Evolutionary conservation across 2,113 vertebrate species (phyloP), one percentile per base, ranked within the genome.

Genomic region (Cyrtonyx montezumae): DNA sequence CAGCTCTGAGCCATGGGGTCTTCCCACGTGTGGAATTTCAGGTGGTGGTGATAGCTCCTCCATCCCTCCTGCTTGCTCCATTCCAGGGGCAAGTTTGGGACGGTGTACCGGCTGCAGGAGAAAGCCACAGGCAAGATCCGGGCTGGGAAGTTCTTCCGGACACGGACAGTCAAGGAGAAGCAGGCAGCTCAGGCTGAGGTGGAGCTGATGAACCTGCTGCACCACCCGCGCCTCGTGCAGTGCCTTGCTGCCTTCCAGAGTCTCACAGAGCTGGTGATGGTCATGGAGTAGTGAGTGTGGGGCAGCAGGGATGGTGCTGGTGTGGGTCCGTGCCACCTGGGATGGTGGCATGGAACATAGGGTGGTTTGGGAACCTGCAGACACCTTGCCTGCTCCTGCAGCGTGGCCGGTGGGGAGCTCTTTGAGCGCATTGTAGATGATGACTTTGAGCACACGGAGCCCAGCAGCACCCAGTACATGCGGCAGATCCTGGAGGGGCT

Each of bases 261-360:
- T 2, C 96, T 94, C 9, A 1, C 92, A 0, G 97, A 98, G 95
- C 93, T 98, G 28, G 97, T 98, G 93, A 97, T 99, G 98, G 97
- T 99, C 92, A 97, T 99, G 98, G 98, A 99, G 70, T 99, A 98
- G 98, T 99, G 93, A 98, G 98, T 98, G 14, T 2, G 81, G 51
- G 23, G 1, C 34, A 3, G 7, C 34, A 61, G 75, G 45, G 26
- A 17, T 20, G 2, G 36, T 3, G 80, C 69, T 84, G 66, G 68
- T 58, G 26, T 56, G 53, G 17, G 30, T 73, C 51, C 30, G n/a
- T 84, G 55, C 6, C 5, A 22, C 2, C 0, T 3, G 13, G 13
- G 45, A 18, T 13, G 16, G 25, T 14, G 32, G 32, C 30, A 13
- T 4, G 14, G 32, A 37, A 8, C 3, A 8, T 42, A 30, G 71